These are phyloP conservation scores for Xanthorhoe designata DNA, from an alignment of 2,888 invertebrate genomes.

Conservation along the genomic window DNA sequence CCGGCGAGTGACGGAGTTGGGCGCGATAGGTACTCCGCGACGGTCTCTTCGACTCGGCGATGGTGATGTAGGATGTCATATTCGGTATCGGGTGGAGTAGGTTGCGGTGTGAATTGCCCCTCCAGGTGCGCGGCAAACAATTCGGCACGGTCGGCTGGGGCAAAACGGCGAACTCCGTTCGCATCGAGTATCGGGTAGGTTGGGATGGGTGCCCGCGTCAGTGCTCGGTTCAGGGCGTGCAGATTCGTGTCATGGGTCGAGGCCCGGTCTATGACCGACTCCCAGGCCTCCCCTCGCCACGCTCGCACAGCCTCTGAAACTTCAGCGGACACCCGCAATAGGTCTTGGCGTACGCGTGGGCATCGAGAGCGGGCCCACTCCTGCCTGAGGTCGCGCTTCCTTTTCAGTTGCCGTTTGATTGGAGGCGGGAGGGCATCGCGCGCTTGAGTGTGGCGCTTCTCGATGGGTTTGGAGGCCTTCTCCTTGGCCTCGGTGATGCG, in stretches of 20 bases:
- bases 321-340: neutral
- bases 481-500: no score
- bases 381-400: neutral
- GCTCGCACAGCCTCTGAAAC: neutral
- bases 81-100: no score
- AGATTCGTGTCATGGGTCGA: neutral
- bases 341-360: neutral
- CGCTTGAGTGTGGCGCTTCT: neutral
- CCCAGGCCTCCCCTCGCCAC: neutral
- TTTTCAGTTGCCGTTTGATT: neutral
- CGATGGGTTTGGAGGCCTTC: neutral
- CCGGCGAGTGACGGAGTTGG: neutral
- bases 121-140: slow-evolving; percentile 1
- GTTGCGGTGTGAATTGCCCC: neutral
- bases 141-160: neutral
- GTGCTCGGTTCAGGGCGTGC: neutral
- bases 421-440: neutral
- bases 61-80: no score
- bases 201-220: neutral
- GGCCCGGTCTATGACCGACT: neutral
- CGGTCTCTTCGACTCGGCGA: no score
- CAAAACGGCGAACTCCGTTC: neutral
- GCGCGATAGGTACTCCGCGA: no score
- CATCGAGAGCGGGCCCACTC: neutral
- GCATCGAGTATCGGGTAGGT: neutral